Evolutionary conservation across 2,888 invertebrate genomes (phyloP), one percentile per base, ranked within the genome.

Genomic region (Punctoribates punctum): DNA sequence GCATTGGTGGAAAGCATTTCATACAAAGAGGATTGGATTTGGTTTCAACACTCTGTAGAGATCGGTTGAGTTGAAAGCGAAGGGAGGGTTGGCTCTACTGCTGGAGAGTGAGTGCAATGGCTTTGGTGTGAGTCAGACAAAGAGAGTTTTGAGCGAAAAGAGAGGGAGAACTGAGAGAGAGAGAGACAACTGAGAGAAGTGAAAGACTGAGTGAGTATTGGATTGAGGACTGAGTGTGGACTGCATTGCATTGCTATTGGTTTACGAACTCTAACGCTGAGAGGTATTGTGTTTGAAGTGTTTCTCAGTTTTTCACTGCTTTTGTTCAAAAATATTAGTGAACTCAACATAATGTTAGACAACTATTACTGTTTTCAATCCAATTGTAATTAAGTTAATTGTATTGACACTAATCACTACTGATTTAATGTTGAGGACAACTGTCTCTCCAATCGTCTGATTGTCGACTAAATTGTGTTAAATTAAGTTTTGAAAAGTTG

Each of bases 61-160:
- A 17, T 34, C 60, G 65, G 65, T 65, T 38, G 65, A 65, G 65
- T 65, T 65, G 65, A 65, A 65, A 65, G 65, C n/a, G 65, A 65
- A 38, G 65, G 65, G 65, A 65, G 65, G 65, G 17, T 29, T 60
- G 60, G 34, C 25, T 57, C 20, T 23, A 8, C 8, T 11, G 6
- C 11, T n/a, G 38, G 38, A 65, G 65, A 65, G 65, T 65, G 65
- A 65, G 65, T 65, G 65, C 65, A 65, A 34, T 65, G 65, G 34
- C 65, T 65, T 65, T 65, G 51, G 51, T 65, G 34, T 65, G 65
- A 65, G 65, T 65, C 34, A 65, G 65, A 65, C 65, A 65, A 65
- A 65, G 65, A 65, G 65, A 65, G 65, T 17, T 20, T 15, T 20
- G 27, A 60, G 60, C 25, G 27, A 60, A 29, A 60, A 29, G 60